Base-by-base conservation (phyloP, 2,113 vertebrate genomes). In the Myotis lucifugus region DNA sequence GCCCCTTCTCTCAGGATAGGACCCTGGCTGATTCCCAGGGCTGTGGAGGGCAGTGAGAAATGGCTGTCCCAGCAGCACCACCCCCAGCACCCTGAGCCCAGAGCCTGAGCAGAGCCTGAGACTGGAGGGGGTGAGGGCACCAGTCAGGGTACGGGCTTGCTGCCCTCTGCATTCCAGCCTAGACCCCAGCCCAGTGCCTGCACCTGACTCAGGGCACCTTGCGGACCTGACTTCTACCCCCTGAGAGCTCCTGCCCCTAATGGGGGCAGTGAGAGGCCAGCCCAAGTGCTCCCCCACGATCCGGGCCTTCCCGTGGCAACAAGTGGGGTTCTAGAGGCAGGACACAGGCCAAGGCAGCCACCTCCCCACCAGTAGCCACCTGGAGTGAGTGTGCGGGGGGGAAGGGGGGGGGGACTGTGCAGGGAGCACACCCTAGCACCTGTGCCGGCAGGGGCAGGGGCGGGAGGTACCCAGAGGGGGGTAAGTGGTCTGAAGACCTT, bases 401-500 rank as follows among this genome's bases (percentile, higher is more conserved):
- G 37, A 2, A 37, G 37, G 37, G 37, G 37, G 37, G 37, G 37
- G 37, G n/a, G n/a, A n/a, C 29, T 3, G 0, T 2, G 18, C 12
- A 10, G 48, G 32, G 77, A 18, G n/a, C 40, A 10, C 46, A 8
- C 27, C 25, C 27, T 37, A 25, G 19, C 34, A n/a, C 14, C 37
- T n/a, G 8, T 14, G 50, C 64, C 37, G n/a, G n/a, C n/a, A n/a
- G n/a, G n/a, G 11, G 19, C 8, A 40, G 25, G 13, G 46, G n/a
- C 23, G 5, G 50, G 48, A 48, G 1, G n/a, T 1, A 61, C 23
- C 42, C 15, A 2, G 59, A 32, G 87, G 7, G 5, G 12, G 14
- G 27, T 67, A 15, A 12, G 37, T 46, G 66, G 37, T 69, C 88
- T 40, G 18, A 59, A 37, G 66, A 29, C 4, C 40, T 34, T 34